A percentile compares a stretch with the other conserved stretches of the same genome.
phyloP scores from a whole-genome alignment of 1,140 invertebrate species.

The Drosophila subobscura region DNA sequence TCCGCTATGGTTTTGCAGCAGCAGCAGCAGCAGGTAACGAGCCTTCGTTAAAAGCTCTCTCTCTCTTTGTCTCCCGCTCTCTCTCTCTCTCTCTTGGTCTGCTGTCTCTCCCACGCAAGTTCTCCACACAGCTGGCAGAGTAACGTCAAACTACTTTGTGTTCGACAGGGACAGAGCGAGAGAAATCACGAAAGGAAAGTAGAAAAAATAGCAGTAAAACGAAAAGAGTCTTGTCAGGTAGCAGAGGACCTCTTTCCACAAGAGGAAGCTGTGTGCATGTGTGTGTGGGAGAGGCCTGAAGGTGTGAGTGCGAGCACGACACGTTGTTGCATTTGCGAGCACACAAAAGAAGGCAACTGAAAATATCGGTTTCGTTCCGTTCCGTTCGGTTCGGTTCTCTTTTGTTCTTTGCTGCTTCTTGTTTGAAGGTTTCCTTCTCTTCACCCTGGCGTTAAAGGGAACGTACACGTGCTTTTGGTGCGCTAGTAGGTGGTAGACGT shows the following conservation, averaged over 20 bases:
- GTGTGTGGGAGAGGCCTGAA: conserved; percentile 6
- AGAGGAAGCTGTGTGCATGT: conserved; percentile 53
- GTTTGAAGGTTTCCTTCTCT: conserved; percentile 52
- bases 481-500: conserved; percentile 18
- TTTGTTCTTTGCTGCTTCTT: conserved; percentile 25
- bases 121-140: conserved; percentile 68
- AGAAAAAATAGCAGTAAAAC: conserved; percentile 36
- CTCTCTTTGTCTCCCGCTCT: background rate
- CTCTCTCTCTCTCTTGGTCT: conserved; percentile 2
- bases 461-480: conserved; percentile 52
- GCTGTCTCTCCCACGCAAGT: conserved; percentile 47
- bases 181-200: conserved; percentile 22
- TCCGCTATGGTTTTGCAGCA: conserved; percentile 5
- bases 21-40: conserved; percentile 56
- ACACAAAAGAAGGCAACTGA: conserved; percentile 60
- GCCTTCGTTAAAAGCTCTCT: conserved; percentile 57
- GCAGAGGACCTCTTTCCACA: conserved; percentile 35
- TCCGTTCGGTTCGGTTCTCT: conserved; percentile 14
- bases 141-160: conserved; percentile 62
- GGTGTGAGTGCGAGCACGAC: conserved; percentile 66
- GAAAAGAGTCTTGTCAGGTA: conserved; percentile 58
- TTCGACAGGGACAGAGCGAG: conserved; percentile 52
- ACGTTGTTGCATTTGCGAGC: conserved; percentile 75
- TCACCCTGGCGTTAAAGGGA: conserved; percentile 55
- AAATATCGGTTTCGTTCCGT: conserved; percentile 24